A percentile compares a stretch with the other conserved stretches of the same genome.
These are phyloP conservation scores for Hucho hucho DNA, from an alignment of 2,113 vertebrate species.

Conservation along the genomic window DNA sequence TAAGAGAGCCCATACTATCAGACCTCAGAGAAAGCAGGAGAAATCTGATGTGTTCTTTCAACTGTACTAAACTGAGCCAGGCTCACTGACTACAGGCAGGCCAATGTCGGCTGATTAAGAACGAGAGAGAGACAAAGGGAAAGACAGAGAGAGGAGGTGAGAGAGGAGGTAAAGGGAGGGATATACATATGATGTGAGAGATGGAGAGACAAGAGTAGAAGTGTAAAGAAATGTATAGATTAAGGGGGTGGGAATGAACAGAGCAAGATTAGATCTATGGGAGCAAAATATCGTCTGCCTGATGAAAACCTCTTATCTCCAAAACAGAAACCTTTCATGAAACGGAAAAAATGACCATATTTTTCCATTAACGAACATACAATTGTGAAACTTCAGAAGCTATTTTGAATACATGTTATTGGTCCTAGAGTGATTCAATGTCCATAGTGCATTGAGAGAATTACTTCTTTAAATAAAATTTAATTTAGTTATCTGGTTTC, in stretches of 20 bases:
- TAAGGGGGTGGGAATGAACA: neutral
- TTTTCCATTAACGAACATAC: no score
- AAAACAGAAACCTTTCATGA: no score
- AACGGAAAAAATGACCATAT: no score
- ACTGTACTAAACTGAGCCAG: conserved; percentile 76
- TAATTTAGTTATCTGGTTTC: no score
- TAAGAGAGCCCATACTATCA: conserved; percentile 76
- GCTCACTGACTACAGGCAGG: conserved; percentile 55
- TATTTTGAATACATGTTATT: no score
- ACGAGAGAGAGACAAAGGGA: conserved; percentile 36
- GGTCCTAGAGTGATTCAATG: no score
- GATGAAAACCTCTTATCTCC: no score
- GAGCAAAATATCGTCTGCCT: neutral
- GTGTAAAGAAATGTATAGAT: no score
- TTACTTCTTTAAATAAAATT: no score
- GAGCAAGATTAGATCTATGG: neutral
- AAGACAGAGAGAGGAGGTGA: conserved; percentile 18
- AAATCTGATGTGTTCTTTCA: conserved; percentile 79
- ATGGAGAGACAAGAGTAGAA: neutral
- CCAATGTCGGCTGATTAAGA: conserved; percentile 37
- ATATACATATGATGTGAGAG: neutral
- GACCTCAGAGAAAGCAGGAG: conserved; percentile 69
- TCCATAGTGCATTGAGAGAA: no score
- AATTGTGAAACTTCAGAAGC: no score
- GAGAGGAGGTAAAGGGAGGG: neutral